Percentiles rank a stretch among this genome's conserved stretches.
Evolutionary conservation across 2,888 invertebrate species (phyloP).

Genomic region (Dasypogon diadema): DNA sequence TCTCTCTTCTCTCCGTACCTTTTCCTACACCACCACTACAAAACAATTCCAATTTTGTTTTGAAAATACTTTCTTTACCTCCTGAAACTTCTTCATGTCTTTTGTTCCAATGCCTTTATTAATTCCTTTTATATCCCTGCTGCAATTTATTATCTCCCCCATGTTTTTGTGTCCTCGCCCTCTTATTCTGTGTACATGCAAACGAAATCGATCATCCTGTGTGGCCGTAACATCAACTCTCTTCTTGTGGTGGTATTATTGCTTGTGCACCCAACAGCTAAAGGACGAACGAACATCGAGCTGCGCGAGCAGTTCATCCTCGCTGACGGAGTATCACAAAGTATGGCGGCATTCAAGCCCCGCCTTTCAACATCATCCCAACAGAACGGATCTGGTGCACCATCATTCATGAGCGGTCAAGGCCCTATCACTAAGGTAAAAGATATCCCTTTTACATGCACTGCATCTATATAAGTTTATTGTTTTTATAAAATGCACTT

Average conservation of each 20-base stretch:
- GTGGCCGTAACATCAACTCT: conserved; percentile 5
- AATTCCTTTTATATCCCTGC: background rate
- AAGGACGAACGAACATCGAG: conserved; percentile 99
- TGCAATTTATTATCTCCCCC: conserved; percentile 13
- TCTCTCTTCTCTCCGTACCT: conserved; percentile 53
- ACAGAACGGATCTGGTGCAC: conserved; percentile 72
- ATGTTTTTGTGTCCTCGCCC: conserved; percentile 11
- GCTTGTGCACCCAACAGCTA: conserved; percentile 76
- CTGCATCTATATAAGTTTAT: background rate
- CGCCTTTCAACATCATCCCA: conserved; percentile 88
- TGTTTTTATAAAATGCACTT: conserved; percentile 15
- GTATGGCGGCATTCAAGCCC: conserved; percentile 98
- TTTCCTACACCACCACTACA: conserved; percentile 37
- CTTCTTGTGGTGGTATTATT: background rate
- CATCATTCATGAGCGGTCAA: conserved; percentile 71
- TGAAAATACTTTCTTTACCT: background rate
- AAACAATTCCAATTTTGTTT: background rate
- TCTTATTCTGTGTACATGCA: conserved; percentile 42
- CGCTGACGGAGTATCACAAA: conserved; percentile 98
- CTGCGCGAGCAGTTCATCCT: conserved; percentile 98
- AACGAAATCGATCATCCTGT: conserved; percentile 13
- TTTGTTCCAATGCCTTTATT: background rate
- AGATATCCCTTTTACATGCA: conserved; percentile 41
- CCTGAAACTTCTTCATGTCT: background rate
- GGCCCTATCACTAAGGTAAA: conserved; percentile 98